A percentile compares a stretch with the other conserved stretches of the same genome.
phyloP scores from a whole-genome alignment of 1,140 invertebrate genomes.

The Lordiphosa mommai region DNA sequence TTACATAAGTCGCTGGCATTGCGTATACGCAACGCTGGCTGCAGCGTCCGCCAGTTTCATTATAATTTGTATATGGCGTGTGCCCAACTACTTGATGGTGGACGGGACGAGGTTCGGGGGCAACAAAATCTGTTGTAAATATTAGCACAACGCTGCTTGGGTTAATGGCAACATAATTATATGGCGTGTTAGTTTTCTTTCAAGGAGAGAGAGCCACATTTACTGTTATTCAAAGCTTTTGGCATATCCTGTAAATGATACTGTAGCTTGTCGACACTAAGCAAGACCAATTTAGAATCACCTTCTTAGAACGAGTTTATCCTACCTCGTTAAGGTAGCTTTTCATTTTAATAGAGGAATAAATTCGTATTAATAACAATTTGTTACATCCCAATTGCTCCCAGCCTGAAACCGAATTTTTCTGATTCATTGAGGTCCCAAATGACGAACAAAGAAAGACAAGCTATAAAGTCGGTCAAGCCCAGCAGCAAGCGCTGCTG shows the following conservation, averaged over 20 bases:
- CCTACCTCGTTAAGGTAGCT: no score
- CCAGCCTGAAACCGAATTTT: no score
- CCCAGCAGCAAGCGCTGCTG: no score
- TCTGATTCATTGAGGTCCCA: no score
- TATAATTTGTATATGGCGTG: conserved; percentile 75
- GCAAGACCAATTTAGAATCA: no score
- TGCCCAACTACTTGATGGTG: conserved; percentile 4
- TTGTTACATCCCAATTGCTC: no score
- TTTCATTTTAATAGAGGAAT: no score
- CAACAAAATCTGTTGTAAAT: conserved; percentile 58
- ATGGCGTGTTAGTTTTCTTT: conserved; percentile 17
- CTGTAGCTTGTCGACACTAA: no score
- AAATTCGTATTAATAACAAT: no score
- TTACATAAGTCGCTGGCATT: conserved; percentile 53
- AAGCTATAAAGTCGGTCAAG: no score
- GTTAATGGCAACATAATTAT: conserved; percentile 70
- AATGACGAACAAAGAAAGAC: no score
- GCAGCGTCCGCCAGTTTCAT: conserved; percentile 26
- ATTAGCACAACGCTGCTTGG: conserved; percentile 39
- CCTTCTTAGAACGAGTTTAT: no score
- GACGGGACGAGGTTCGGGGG: background rate
- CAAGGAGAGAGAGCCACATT: conserved; percentile 3
- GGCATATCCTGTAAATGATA: conserved; percentile 29
- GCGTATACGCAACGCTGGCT: conserved; percentile 62
- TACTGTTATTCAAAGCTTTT: conserved; percentile 3